Base-by-base conservation (phyloP, 2,888 invertebrate genomes). In the Drosophila kanekoi region DNA sequence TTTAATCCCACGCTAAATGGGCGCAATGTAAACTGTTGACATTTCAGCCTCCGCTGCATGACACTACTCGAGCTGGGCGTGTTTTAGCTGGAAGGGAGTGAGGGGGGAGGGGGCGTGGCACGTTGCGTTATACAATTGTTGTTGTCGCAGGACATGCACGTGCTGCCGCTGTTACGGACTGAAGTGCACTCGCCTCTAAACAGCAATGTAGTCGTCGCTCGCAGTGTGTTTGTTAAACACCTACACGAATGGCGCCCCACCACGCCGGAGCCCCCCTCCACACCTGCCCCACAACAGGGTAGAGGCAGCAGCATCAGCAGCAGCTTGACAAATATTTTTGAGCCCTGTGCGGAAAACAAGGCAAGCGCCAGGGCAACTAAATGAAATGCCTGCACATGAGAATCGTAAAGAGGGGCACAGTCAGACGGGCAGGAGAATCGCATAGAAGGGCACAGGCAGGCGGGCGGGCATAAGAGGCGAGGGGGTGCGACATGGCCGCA, bases 1-100 rank as follows among this genome's bases (percentile, higher is more conserved):
- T 84, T 84, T 86, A 87, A 84, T 83, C 88, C 88, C 83, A 73
- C 82, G 80, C 80, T 80, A 86, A 84, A 84, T 86, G 88, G 86
- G 80, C 86, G 73, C 84, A 76, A 67, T 82, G 84, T 82, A 87
- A 87, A 84, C 84, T 87, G 84, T 84, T 84, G 84, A 84, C 88
- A 84, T 87, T 87, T 82, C 72, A 77, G 86, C 75, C 88, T 75
- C 72, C 49, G 43, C 72, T 45, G 52, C 86, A 82, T 82, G 88
- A 87, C 86, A 84, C 77, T 58, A 47, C 54, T 32, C 41, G 23
- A 20, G 41, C 48, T 35, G 23, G 38, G 37, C 32, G 35, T 37
- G 44, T n/a, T n/a, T 28, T 23, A n/a, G n/a, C n/a, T n/a, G n/a
- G n/a, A n/a, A n/a, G n/a, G n/a, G 0, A 23, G 23, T 5, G 23